Evolutionary conservation across 2,797 vertebrate genomes (phyloP).

Genomic region (Podargus strigoides): DNA sequence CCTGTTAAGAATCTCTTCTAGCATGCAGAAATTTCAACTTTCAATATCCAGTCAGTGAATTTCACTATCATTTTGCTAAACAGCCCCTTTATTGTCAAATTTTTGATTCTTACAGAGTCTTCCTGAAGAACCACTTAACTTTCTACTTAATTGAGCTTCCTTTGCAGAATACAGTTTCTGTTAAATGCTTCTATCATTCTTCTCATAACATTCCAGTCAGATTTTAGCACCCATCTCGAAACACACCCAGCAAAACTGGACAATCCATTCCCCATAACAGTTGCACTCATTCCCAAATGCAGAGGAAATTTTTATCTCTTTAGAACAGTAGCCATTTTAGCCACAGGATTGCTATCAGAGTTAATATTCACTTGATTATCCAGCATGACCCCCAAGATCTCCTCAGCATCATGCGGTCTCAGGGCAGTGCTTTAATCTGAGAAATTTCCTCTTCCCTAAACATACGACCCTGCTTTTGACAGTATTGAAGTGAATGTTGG

Average conservation of each 20-base stretch:
- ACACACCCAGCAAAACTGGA: neutral
- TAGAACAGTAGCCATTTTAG: neutral
- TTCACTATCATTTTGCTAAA: neutral
- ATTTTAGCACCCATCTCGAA: neutral
- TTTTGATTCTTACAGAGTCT: neutral
- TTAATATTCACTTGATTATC: neutral
- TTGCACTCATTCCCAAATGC: neutral
- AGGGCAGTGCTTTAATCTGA: neutral
- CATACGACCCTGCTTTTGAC: neutral
- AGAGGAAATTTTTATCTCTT: neutral
- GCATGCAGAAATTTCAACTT: neutral
- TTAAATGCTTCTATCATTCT: neutral
- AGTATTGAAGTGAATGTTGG: neutral
- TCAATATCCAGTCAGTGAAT: neutral
- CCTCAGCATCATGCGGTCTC: neutral
- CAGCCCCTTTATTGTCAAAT: neutral
- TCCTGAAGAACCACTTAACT: neutral
- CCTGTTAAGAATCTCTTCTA: neutral
- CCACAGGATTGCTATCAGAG: neutral
- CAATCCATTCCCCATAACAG: neutral
- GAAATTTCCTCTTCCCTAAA: neutral
- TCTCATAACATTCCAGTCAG: neutral
- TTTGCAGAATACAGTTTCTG: neutral
- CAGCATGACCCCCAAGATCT: neutral
- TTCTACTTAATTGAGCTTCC: neutral